These are phyloP conservation scores for Hemiprocne comata DNA, from an alignment of 2,113 vertebrate genomes.

Conservation along the genomic window DNA sequence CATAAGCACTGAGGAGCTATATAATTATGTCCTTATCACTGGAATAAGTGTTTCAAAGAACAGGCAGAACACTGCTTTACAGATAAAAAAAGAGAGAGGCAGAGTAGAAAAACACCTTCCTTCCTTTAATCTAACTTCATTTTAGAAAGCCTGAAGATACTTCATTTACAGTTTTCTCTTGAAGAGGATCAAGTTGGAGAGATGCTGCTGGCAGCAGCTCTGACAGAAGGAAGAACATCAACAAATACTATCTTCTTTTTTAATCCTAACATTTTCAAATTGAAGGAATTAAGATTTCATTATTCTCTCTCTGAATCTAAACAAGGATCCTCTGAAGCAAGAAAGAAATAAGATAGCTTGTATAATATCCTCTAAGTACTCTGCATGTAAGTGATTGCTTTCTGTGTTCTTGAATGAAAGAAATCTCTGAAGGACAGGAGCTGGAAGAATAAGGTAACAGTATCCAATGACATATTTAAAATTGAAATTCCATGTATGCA, in stretches of 20 bases:
- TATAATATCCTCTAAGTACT: slow-evolving; percentile 47
- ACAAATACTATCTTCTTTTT: slow-evolving; percentile 44
- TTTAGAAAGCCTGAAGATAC: slow-evolving; percentile 34
- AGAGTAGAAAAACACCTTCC: background rate
- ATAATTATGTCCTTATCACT: slow-evolving; percentile 13
- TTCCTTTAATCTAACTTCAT: slow-evolving; percentile 21
- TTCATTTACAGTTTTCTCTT: slow-evolving; percentile 46
- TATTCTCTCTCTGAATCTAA: slow-evolving; percentile 52
- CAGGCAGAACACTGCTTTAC: background rate
- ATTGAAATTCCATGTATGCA: background rate
- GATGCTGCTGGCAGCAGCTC: background rate
- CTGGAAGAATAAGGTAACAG: background rate
- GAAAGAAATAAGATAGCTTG: background rate
- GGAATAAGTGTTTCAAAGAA: slow-evolving; percentile 40
- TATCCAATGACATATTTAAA: background rate
- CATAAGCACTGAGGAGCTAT: background rate
- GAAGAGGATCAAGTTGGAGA: slow-evolving; percentile 37
- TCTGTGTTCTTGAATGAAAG: background rate
- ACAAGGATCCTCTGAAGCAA: slow-evolving; percentile 28
- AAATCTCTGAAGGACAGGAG: background rate
- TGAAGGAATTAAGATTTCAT: slow-evolving; percentile 51
- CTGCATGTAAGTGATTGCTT: background rate
- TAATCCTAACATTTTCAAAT: slow-evolving; percentile 60
- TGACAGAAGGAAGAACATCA: slow-evolving; percentile 23
- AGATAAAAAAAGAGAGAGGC: background rate